A percentile compares a stretch with the other conserved stretches of the same genome.
Conservation (phyloP, 2,888 invertebrate genomes). For the Megamerina dolium region DNA sequence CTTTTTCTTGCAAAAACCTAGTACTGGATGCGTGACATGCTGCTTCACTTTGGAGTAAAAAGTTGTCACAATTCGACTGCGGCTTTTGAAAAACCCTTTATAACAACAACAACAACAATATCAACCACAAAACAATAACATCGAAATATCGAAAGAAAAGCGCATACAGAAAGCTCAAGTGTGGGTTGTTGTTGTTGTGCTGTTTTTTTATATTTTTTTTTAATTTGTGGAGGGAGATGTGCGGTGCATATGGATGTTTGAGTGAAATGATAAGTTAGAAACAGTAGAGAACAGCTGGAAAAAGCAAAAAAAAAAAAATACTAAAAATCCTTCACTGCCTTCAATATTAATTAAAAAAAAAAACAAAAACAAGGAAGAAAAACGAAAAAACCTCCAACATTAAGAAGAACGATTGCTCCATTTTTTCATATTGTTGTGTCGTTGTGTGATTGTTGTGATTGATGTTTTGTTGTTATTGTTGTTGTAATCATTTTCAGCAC, state of each 20-base stretch:
- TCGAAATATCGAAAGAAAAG: slow-evolving; percentile 1
- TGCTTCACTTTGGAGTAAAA: too few relatives aligned
- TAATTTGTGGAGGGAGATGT: too few relatives aligned
- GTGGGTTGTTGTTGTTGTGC: too few relatives aligned
- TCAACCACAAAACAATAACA: background rate
- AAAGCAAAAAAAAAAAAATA: slow-evolving; percentile 7
- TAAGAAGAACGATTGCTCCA: slow-evolving; percentile 20
- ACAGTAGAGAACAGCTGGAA: background rate
- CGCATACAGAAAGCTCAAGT: background rate
- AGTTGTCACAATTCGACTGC: too few relatives aligned
- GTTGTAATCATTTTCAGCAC: background rate
- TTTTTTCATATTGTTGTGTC: too few relatives aligned
- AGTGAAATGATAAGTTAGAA: background rate
- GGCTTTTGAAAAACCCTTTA: too few relatives aligned
- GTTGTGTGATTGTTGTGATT: slow-evolving; percentile 2
- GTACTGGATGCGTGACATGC: too few relatives aligned
- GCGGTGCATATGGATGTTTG: too few relatives aligned
- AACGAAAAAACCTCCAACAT: too few relatives aligned
- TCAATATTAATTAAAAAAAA: slow-evolving; percentile 28
- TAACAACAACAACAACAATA: slow-evolving; percentile 2
- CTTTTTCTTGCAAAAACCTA: too few relatives aligned
- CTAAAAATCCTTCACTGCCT: slow-evolving; percentile 14
- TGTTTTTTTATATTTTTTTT: too few relatives aligned
- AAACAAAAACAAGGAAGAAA: too few relatives aligned
- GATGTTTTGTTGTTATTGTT: slow-evolving; percentile 2